phyloP scores from a whole-genome alignment of 2,888 invertebrate genomes.

The Leistus spinibarbis region DNA sequence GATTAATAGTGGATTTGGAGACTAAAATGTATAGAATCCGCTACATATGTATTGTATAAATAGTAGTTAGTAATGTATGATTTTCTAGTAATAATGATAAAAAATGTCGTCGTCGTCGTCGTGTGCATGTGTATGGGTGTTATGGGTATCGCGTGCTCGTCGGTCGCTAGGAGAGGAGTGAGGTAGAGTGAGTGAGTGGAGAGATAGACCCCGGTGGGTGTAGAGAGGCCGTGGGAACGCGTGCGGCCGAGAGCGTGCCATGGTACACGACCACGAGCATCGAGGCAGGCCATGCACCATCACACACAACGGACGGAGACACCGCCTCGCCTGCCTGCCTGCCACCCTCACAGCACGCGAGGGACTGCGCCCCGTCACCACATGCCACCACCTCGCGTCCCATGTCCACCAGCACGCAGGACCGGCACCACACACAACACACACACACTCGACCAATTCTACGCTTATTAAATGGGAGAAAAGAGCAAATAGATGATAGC shows the following conservation, averaged over 20 bases:
- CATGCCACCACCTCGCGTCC: not conserved
- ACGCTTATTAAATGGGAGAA: too few species aligned
- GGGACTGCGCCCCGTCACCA: slow-evolving; percentile 6
- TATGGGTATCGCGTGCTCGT: slow-evolving; percentile 14
- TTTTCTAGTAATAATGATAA: not conserved
- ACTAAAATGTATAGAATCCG: not conserved
- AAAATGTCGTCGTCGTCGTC: not conserved
- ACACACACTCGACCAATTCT: not conserved
- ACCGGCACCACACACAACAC: not conserved
- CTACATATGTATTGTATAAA: not conserved
- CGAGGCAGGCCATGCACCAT: not conserved
- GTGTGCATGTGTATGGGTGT: not conserved
- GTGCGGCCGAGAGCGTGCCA: slow-evolving; percentile 35
- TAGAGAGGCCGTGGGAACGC: slow-evolving; percentile 36
- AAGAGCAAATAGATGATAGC: too few species aligned
- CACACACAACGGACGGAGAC: not conserved
- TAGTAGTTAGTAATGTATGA: not conserved
- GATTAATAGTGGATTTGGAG: too few species aligned
- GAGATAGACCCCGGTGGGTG: not conserved
- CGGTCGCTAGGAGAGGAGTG: not conserved
- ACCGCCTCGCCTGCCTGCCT: not conserved
- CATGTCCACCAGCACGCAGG: not conserved
- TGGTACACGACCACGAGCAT: not conserved
- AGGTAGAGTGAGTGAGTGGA: not conserved
- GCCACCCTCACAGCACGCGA: slow-evolving; percentile 27